Evolutionary conservation across 2,113 vertebrate species (phyloP), one percentile per base, ranked within the genome.

Genomic region (Lasiurus borealis): DNA sequence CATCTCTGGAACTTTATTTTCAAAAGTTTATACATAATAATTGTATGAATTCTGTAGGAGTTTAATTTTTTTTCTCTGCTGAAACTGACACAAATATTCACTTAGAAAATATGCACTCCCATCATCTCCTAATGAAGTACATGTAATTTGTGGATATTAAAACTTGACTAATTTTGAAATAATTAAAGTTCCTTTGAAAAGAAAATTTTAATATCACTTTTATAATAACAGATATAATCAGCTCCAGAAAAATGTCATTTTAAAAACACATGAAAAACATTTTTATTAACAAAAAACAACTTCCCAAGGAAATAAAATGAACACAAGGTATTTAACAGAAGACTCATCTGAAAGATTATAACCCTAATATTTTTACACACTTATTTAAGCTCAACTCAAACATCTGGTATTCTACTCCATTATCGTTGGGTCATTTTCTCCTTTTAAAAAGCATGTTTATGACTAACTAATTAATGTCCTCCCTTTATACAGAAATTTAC

Each of bases 81-180:
- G 90, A 96, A 95, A 93, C 3, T 68, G 82, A 95, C 76, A 94
- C 50, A 89, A 69, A 95, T 95, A 95, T 12, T 95, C 92, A 96
- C 82, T 94, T 95, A 94, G 94, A 90, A 96, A 93, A 95, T 72
- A 83, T 29, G 88, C 69, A 92, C 52, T 94, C 69, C 36, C 57
- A 77, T 84, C 75, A 86, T 88, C 21, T 82, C 46, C 68, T 96
- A 97, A 95, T 95, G 94, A 96, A 93, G 95, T 93, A 95, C 40
- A 82, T 46, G 64, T 80, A 95, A 95, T 91, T 95, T 95, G 57
- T 94, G 88, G 90, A 96, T 90, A 97, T 84, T 95, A 88, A 93
- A 95, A 93, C 48, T 88, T 96, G 94, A 89, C 86, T 96, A 92
- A 94, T 95, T 94, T 93, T 93, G 86, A 95, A 95, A 93, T 92